These are phyloP conservation scores for Halcyon malimbica DNA, from an alignment of 2,113 vertebrate genomes.

Conservation along the genomic window DNA sequence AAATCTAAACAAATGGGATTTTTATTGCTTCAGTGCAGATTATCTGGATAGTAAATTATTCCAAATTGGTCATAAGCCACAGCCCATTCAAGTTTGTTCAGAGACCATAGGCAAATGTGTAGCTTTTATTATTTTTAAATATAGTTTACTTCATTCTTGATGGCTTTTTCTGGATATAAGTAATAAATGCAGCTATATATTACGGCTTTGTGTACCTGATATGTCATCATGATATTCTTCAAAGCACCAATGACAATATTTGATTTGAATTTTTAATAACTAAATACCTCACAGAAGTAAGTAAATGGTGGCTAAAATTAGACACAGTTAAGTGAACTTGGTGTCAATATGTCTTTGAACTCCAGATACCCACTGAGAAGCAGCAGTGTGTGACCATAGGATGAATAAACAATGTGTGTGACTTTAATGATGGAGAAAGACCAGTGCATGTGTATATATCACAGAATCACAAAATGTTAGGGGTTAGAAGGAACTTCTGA, in stretches of 20 bases:
- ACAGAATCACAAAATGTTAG: too few relatives aligned
- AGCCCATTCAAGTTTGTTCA: neutral
- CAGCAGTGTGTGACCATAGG: neutral
- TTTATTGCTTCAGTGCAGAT: constrained; percentile 50
- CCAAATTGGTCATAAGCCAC: constrained; percentile 40
- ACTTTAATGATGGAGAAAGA: neutral
- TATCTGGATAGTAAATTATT: constrained; percentile 45
- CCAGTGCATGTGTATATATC: neutral
- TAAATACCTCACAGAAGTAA: neutral
- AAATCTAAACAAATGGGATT: constrained; percentile 52
- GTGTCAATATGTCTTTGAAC: neutral
- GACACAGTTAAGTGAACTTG: neutral
- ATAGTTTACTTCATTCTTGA: neutral
- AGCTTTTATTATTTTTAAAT: constrained; percentile 42
- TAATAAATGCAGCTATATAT: neutral
- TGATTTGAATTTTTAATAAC: constrained; percentile 35
- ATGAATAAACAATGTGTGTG: neutral
- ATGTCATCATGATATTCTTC: neutral
- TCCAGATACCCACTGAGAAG: neutral
- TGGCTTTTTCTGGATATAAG: neutral
- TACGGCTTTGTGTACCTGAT: neutral
- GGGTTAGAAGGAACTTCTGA: too few relatives aligned
- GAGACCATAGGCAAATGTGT: neutral
- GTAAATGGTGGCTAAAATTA: constrained; percentile 1
- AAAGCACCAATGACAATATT: neutral